Conservation (phyloP, 2,113 vertebrate species). For the Pterocles burchelli region DNA sequence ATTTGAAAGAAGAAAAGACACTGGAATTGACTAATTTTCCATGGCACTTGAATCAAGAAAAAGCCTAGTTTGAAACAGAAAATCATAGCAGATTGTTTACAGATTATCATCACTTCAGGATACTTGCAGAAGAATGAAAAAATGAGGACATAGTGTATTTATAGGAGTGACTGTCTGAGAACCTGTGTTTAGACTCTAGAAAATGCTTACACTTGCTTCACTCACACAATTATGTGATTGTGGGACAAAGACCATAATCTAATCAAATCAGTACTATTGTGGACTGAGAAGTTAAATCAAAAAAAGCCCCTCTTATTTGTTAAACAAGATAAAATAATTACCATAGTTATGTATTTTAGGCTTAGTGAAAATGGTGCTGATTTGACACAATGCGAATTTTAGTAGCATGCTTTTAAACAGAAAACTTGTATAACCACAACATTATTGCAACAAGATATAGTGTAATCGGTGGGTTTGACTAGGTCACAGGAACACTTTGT, state of each 20-base stretch:
- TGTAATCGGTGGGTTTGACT: not conserved
- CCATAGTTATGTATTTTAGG: not conserved
- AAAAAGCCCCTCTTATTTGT: not conserved
- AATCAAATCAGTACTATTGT: not conserved
- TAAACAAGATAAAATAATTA: not conserved
- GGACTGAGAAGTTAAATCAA: not conserved
- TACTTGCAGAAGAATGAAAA: not conserved
- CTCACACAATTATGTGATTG: accelerated
- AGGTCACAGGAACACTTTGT: not conserved
- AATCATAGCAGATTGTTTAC: not conserved
- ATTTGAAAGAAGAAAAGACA: not conserved
- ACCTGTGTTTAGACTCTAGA: not conserved
- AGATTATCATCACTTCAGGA: not conserved
- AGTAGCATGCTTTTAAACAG: not conserved
- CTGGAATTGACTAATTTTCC: not conserved
- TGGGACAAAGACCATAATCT: not conserved
- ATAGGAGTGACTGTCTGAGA: not conserved
- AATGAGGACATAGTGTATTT: not conserved
- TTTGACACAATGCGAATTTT: not conserved
- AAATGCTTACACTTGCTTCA: not conserved
- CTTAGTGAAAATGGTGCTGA: not conserved
- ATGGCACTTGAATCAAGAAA: not conserved
- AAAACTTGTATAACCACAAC: not conserved
- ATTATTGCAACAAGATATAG: not conserved
- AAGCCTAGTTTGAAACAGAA: not conserved